These are phyloP conservation scores for Entomobrya proxima DNA, from an alignment of 2,888 invertebrate species.

Conservation along the genomic window DNA sequence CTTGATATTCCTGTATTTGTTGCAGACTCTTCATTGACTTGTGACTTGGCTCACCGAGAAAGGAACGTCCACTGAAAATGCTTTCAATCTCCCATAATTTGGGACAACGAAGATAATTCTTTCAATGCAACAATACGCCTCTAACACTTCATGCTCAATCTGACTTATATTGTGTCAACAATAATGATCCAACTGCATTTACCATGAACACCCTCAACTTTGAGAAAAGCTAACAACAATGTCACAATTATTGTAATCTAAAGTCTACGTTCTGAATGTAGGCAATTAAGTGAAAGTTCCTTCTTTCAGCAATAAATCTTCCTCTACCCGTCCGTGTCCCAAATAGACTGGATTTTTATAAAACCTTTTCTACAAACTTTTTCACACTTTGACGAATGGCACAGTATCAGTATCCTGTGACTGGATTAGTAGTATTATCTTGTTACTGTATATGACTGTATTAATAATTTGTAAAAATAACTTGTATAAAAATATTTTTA, in stretches of 20 bases:
- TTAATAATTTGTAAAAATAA: not conserved
- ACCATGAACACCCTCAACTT: not conserved
- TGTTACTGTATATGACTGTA: not conserved
- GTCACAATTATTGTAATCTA: not conserved
- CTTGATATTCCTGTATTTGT: too few relatives aligned
- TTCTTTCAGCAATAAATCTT: not conserved
- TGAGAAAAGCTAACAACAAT: too few relatives aligned
- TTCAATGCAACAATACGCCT: not conserved
- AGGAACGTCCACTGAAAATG: not conserved
- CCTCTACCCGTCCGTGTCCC: not conserved
- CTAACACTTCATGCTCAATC: not conserved
- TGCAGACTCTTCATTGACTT: too few relatives aligned
- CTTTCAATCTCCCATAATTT: not conserved
- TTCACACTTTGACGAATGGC: not conserved
- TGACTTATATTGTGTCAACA: too few relatives aligned
- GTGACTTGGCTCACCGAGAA: not conserved
- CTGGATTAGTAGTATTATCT: not conserved
- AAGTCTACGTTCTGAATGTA: not conserved
- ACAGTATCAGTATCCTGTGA: not conserved
- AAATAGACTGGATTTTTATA: constrained; percentile 47
- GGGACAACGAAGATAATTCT: not conserved
- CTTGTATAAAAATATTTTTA: not conserved
- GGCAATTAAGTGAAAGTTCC: not conserved
- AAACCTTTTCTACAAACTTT: not conserved
- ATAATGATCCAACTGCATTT: not conserved